Percentiles rank a stretch among this genome's conserved stretches.
Evolutionary conservation across 2,113 vertebrate species (phyloP).

Genomic region (Sapayoa aenigma): DNA sequence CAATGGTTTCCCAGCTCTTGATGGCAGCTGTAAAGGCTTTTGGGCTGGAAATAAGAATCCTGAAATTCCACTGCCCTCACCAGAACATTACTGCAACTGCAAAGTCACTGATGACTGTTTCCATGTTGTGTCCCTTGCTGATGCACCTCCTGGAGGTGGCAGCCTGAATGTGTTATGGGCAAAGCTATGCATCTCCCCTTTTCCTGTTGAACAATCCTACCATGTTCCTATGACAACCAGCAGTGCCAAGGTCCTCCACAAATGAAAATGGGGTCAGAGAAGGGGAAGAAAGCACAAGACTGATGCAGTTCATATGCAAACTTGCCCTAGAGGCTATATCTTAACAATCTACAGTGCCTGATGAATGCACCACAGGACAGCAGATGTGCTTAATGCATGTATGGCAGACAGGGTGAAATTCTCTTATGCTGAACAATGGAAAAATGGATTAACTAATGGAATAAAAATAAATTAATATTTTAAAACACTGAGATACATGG

Average conservation of each 20-base stretch:
- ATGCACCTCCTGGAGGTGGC: neutral
- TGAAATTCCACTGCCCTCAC: neutral
- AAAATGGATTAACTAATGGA: slow-evolving; percentile 21
- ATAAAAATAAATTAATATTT: slow-evolving; percentile 30
- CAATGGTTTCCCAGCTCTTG: neutral
- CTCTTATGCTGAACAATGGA: neutral
- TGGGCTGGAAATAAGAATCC: neutral
- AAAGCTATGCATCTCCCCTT: neutral
- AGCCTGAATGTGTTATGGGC: neutral
- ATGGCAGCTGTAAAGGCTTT: neutral
- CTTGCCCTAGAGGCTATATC: neutral
- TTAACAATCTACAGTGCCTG: neutral
- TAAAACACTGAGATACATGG: neutral
- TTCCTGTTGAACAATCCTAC: slow-evolving; percentile 9
- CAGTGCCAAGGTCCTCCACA: slow-evolving; percentile 3
- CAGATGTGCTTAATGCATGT: slow-evolving; percentile 11
- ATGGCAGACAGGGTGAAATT: neutral
- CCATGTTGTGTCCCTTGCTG: neutral
- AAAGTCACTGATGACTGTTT: neutral
- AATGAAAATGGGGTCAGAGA: slow-evolving; percentile 26
- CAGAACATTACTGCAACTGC: rapidly evolving
- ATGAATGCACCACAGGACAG: neutral
- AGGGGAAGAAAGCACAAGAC: slow-evolving; percentile 10
- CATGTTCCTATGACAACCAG: slow-evolving; percentile 40
- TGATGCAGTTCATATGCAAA: slow-evolving; percentile 42